Conservation (phyloP, 2,113 vertebrate species). For the Colius striatus region DNA sequence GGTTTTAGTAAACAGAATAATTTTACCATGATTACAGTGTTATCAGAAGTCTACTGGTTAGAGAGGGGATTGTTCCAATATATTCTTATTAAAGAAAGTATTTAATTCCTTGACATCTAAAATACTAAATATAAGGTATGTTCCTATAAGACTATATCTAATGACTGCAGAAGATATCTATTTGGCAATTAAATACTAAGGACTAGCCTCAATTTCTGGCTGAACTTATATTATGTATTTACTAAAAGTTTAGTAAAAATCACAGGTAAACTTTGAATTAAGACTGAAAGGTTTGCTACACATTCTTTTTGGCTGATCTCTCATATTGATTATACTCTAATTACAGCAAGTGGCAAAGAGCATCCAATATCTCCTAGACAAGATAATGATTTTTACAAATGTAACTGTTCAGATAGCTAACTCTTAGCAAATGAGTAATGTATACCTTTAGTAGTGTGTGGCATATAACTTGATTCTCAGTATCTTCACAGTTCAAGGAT, state of each 20-base stretch:
- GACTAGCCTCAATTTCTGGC: neutral
- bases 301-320: neutral
- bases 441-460: neutral
- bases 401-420: neutral
- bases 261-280: neutral
- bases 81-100: neutral
- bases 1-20: neutral
- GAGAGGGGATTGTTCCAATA: neutral
- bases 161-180: neutral
- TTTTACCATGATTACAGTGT: neutral
- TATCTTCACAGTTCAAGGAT: neutral
- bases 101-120: constrained; percentile 14
- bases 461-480: neutral
- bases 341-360: neutral
- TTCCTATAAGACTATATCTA: neutral
- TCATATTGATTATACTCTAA: neutral
- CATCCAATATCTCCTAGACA: neutral
- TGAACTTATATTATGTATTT: neutral
- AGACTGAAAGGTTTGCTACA: neutral
- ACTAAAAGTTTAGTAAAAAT: neutral
- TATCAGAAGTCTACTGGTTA: constrained; percentile 29
- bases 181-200: constrained; percentile 28
- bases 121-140: neutral
- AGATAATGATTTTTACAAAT: neutral
- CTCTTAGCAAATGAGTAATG: neutral